These are phyloP conservation scores for Gymnarchus niloticus DNA, from an alignment of 2,113 vertebrate genomes.

Conservation along the genomic window DNA sequence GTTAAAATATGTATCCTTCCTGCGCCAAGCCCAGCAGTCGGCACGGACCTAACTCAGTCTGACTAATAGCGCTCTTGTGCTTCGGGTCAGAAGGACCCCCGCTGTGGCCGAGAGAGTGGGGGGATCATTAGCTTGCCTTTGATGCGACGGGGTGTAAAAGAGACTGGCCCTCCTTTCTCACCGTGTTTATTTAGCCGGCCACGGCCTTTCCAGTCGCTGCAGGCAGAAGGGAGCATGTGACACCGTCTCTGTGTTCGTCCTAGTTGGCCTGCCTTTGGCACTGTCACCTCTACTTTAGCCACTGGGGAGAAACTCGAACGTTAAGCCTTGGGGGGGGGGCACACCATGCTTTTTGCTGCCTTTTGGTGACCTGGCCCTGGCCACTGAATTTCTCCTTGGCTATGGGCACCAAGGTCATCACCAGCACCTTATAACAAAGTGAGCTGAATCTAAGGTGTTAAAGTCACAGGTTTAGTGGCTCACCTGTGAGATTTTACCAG, in stretches of 20 bases:
- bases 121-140: conserved; percentile 13
- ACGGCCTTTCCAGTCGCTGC: background rate
- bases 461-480: background rate
- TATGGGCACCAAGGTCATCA: background rate
- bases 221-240: background rate
- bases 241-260: background rate
- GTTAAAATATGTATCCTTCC: background rate
- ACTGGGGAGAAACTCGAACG: background rate
- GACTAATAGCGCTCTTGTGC: background rate
- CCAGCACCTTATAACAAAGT: background rate
- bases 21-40: background rate
- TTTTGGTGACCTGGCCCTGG: background rate
- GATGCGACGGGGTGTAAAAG: conserved; percentile 14
- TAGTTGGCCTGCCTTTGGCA: background rate
- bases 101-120: conserved; percentile 9
- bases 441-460: background rate
- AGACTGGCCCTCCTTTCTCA: background rate
- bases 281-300: background rate
- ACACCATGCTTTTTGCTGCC: background rate
- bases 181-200: background rate
- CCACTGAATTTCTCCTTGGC: background rate
- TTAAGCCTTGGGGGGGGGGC: background rate
- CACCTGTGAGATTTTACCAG: background rate
- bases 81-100: background rate
- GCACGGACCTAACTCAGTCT: background rate